phyloP scores from a whole-genome alignment of 2,888 invertebrate genomes.

The Sthenelais limicola region DNA sequence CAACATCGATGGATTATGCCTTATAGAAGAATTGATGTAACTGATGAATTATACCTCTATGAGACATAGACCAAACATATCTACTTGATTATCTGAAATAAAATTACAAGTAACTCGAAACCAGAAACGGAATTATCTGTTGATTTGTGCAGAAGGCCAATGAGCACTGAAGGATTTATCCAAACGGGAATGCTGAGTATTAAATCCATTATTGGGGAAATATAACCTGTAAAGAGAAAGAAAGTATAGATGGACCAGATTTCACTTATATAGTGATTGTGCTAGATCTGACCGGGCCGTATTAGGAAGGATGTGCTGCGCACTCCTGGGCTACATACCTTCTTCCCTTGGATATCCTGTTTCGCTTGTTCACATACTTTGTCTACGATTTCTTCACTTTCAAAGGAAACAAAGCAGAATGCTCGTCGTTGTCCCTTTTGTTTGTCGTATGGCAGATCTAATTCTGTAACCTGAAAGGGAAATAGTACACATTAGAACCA shows the following conservation, averaged over 20 bases:
- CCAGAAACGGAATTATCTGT: constrained; percentile 25
- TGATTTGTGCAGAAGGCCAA: constrained; percentile 26
- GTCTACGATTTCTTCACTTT: constrained; percentile 93
- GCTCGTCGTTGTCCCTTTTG: constrained; percentile 96
- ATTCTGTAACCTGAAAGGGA: constrained; percentile 84
- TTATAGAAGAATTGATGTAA: constrained; percentile 36
- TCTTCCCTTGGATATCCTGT: constrained; percentile 93
- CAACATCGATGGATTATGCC: constrained; percentile 39
- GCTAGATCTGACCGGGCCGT: neutral
- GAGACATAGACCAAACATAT: constrained; percentile 38
- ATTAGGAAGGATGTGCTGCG: neutral
- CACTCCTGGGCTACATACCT: constrained; percentile 78
- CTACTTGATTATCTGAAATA: constrained; percentile 37
- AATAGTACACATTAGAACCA: neutral
- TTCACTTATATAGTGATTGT: constrained; percentile 14
- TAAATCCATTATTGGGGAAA: constrained; percentile 28
- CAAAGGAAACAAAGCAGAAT: constrained; percentile 98
- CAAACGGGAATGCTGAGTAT: constrained; percentile 34
- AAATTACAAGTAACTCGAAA: constrained; percentile 38
- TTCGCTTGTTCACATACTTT: constrained; percentile 86
- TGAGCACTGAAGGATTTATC: constrained; percentile 36
- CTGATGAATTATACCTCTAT: constrained; percentile 35
- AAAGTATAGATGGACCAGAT: constrained; percentile 36
- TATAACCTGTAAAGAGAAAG: constrained; percentile 39
- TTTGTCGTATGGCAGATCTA: constrained; percentile 98